Evolutionary conservation across 2,888 invertebrate species (phyloP).

Genomic region (Ypsolopha sequella): DNA sequence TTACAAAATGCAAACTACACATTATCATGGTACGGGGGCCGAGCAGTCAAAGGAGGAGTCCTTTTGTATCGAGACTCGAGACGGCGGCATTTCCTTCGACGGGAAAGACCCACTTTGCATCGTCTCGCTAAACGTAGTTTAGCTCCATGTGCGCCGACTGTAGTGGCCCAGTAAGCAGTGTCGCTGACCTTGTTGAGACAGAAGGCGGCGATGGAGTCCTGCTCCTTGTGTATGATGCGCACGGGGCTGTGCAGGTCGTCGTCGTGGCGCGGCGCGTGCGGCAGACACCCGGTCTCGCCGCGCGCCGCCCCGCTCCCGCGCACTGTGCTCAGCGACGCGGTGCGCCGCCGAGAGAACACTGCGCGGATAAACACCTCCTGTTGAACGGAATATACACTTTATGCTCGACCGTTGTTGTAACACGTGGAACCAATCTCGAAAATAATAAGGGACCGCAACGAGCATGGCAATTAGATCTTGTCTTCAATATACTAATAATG

Average conservation of each 20-base stretch:
- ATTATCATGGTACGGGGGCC: too few species aligned
- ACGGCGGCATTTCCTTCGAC: too few species aligned
- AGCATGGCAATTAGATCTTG: too few species aligned
- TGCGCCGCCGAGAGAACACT: constrained; percentile 87
- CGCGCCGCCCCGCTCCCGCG: constrained; percentile 14
- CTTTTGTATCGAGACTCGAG: too few species aligned
- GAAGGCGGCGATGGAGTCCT: constrained; percentile 97
- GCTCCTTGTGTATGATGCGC: constrained; percentile 98
- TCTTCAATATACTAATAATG: too few species aligned
- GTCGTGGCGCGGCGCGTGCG: constrained; percentile 19
- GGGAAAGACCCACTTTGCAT: too few species aligned
- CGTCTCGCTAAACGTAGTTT: too few species aligned
- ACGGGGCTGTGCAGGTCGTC: constrained; percentile 81
- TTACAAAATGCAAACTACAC: too few species aligned
- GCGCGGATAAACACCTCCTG: constrained; percentile 93
- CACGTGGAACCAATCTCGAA: too few species aligned
- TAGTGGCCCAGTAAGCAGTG: neutral
- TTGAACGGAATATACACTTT: neutral
- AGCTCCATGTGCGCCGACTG: neutral
- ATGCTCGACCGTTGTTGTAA: too few species aligned
- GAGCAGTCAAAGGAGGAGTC: too few species aligned
- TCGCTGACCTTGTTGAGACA: constrained; percentile 88
- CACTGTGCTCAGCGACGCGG: constrained; percentile 42
- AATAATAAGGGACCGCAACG: too few species aligned
- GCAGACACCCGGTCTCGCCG: constrained; percentile 17